Evolutionary conservation across 2,797 vertebrate genomes (phyloP), one percentile per base, ranked within the genome.

Genomic region (Gallinago nigripennis): DNA sequence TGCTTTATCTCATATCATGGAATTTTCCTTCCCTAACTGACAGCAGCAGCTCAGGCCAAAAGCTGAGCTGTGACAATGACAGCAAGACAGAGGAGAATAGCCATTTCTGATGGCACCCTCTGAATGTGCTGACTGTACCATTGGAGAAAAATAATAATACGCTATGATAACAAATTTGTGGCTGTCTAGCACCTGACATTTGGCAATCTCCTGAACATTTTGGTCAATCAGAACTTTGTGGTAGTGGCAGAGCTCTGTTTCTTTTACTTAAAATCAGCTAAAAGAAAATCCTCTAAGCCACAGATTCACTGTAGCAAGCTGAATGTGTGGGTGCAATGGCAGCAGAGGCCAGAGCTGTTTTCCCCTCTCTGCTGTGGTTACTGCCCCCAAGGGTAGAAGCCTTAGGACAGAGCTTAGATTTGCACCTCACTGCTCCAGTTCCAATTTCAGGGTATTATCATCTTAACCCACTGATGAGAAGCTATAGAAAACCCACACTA

Each of bases 11-110:
- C 45, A 25, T 86, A 19, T 16, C 1, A 4, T 85, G 86, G 91
- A 88, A 88, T 93, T 95, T 96, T 92, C 57, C 75, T 84, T 87
- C 43, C 19, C 65, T 75, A 68, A 68, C 33, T 61, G 30, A 50
- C 57, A 94, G 35, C 25, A 83, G 54, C 73, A 84, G 28, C 71
- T 82, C 53, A 63, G 53, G 68, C n/a, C 75, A 87, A 90, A 96
- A 85, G 16, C 83, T 88, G 68, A 85, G 16, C 83, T 88, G 68
- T 88, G 68, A 68, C 81, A 89, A 64, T 48, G 46, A 37, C 27
- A 73, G 37, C 27, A 63, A 73, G 0, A 0, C 31, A 73, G 64
- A 51, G 45, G 11, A 69, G 56, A 83, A 71, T 0, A 12, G n/a
- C 51, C 56, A 31, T 19, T 94, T 82, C 78, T 88, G 53, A 68